phyloP scores from a whole-genome alignment of 35 echinoderm and acorn worm genomes.

The Ophioderma brevispina region DNA sequence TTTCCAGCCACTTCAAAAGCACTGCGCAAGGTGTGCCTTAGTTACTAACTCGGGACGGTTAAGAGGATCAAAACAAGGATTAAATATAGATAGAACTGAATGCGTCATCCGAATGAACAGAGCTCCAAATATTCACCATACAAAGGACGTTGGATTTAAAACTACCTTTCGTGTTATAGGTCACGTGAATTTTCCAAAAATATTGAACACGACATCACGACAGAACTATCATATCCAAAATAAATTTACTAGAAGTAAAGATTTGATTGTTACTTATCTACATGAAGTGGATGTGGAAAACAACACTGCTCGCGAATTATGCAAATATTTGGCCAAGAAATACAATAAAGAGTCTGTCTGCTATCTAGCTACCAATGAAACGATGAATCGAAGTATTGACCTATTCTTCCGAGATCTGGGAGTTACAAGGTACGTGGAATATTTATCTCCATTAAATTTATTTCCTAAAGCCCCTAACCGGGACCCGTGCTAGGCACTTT shows the following conservation, averaged over 20 bases:
- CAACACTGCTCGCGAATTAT: slow-evolving; percentile 46
- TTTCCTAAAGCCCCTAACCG: too few species aligned
- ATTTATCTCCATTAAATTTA: too few species aligned
- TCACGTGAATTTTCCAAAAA: slow-evolving; percentile 79
- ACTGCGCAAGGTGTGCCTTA: slow-evolving; percentile 64
- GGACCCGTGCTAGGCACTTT: too few species aligned
- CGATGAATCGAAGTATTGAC: slow-evolving; percentile 60
- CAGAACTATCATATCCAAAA: slow-evolving; percentile 51
- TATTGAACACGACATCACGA: slow-evolving; percentile 63
- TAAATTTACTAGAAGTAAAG: slow-evolving; percentile 48
- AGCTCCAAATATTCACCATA: slow-evolving; percentile 64
- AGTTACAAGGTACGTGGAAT: too few species aligned
- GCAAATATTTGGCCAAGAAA: slow-evolving; percentile 25
- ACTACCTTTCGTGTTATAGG: slow-evolving; percentile 87
- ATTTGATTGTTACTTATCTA: slow-evolving; percentile 56
- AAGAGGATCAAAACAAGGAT: slow-evolving; percentile 44
- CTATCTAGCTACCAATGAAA: slow-evolving; percentile 50
- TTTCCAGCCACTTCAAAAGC: slow-evolving; percentile 1
- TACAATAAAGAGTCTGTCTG: slow-evolving; percentile 40
- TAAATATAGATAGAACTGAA: slow-evolving; percentile 64
- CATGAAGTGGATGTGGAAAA: slow-evolving; percentile 59
- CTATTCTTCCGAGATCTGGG: too few species aligned
- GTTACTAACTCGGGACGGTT: slow-evolving; percentile 86
- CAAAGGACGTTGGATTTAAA: slow-evolving; percentile 66
- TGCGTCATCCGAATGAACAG: slow-evolving; percentile 90